phyloP scores from a whole-genome alignment of 2,797 vertebrate species.

The Poecile montanus region DNA sequence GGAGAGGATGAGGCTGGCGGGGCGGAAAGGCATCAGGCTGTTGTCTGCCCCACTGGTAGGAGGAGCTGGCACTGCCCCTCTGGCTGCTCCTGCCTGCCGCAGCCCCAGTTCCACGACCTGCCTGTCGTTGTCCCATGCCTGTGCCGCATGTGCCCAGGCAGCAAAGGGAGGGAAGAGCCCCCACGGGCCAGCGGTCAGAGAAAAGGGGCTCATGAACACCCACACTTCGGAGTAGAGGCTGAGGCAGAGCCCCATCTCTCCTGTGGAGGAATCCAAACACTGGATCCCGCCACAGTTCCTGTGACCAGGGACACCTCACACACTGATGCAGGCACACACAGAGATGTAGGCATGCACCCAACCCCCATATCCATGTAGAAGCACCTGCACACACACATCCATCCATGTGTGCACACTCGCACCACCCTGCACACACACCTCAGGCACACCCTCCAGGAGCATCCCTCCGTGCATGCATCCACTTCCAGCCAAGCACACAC shows the following conservation, averaged over 20 bases:
- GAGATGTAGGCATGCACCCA: neutral
- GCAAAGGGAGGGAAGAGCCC: neutral
- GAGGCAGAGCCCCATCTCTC: neutral
- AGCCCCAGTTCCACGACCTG: neutral
- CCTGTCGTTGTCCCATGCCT: neutral
- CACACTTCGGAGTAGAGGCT: no score
- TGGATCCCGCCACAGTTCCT: neutral
- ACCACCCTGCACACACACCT: neutral
- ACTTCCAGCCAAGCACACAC: neutral
- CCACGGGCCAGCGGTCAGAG: neutral
- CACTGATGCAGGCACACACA: neutral
- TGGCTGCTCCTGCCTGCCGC: neutral
- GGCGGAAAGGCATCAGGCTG: neutral
- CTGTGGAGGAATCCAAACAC: neutral
- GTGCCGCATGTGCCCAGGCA: neutral
- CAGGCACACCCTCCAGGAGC: neutral
- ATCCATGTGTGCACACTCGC: neutral
- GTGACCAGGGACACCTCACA: neutral
- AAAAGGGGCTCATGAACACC: neutral
- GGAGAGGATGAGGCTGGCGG: neutral
- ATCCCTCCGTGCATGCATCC: neutral
- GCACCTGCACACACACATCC: neutral
- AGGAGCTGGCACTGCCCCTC: neutral
- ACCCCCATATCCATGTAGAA: neutral
- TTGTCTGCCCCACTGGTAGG: neutral